These are phyloP conservation scores for Drosophila ezoana DNA, from an alignment of 2,888 invertebrate species.

Conservation along the genomic window DNA sequence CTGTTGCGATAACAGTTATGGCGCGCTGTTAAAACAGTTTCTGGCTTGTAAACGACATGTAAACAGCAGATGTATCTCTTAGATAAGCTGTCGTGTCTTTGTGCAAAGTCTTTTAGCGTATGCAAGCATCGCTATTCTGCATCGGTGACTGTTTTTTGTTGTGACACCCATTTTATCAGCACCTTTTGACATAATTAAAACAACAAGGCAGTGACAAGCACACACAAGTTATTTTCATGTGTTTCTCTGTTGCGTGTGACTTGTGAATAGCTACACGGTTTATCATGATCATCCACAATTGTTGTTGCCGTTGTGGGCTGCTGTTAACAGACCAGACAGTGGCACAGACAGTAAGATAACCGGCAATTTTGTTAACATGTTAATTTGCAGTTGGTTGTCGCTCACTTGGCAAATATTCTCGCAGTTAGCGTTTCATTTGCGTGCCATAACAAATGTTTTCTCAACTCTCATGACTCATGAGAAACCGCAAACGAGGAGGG, in stretches of 20 bases:
- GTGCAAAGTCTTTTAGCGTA: conserved; percentile 8
- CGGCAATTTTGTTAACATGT: conserved; percentile 75
- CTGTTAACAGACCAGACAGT: conserved; percentile 38
- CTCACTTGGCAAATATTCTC: conserved; percentile 55
- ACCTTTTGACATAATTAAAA: conserved; percentile 58
- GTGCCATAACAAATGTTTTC: conserved; percentile 41
- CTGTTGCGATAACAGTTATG: no score
- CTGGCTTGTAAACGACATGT: no score
- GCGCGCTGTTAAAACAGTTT: no score
- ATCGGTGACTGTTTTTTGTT: conserved; percentile 10
- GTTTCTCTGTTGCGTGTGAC: conserved; percentile 21
- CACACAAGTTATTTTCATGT: conserved; percentile 32
- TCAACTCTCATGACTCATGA: conserved; percentile 65
- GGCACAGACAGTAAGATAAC: conserved; percentile 8
- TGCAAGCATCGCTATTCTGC: conserved; percentile 9
- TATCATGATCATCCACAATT: conserved; percentile 30
- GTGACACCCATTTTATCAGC: conserved; percentile 35
- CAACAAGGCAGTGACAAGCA: conserved; percentile 26
- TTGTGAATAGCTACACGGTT: neutral
- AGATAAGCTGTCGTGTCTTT: neutral
- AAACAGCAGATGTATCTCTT: neutral
- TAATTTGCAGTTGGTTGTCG: conserved; percentile 69
- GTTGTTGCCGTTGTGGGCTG: conserved; percentile 28
- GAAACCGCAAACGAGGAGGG: conserved; percentile 14
- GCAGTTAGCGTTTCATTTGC: conserved; percentile 51